Percentiles rank a stretch among this genome's conserved stretches.
phyloP scores from a whole-genome alignment of 1,140 invertebrate genomes.

The Drosophila novamexicana region DNA sequence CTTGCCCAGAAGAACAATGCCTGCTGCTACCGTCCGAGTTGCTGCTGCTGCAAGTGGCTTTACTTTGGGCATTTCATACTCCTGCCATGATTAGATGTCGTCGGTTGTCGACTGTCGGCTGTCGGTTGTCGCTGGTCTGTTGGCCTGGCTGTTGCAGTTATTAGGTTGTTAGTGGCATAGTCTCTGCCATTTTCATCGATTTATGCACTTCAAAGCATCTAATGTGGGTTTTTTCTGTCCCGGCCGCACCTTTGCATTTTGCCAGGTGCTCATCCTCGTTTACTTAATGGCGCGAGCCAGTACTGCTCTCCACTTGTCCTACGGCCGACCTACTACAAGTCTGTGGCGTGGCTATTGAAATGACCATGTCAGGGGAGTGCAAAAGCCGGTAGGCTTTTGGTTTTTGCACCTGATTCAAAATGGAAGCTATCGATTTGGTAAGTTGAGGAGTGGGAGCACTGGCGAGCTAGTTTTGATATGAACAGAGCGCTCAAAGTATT shows the following conservation, averaged over 20 bases:
- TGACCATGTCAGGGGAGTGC: constrained; percentile 39
- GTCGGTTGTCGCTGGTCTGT: constrained; percentile 41
- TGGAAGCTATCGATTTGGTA: background rate
- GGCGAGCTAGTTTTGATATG: background rate
- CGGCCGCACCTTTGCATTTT: constrained; percentile 36
- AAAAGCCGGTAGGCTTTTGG: constrained; percentile 26
- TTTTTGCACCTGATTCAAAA: background rate
- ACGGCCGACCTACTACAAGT: background rate
- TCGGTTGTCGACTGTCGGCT: constrained; percentile 50
- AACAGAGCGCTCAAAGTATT: too few relatives aligned
- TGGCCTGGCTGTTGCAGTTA: constrained; percentile 65
- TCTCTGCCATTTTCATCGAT: constrained; percentile 78
- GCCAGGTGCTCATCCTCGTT: constrained; percentile 45
- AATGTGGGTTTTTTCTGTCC: constrained; percentile 52
- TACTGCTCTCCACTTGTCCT: constrained; percentile 24
- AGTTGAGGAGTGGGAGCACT: background rate
- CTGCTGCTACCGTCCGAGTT: constrained; percentile 40
- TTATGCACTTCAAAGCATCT: constrained; percentile 78
- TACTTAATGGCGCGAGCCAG: constrained; percentile 66
- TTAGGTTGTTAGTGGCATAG: constrained; percentile 81
- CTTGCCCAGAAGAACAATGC: constrained; percentile 71
- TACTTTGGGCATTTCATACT: constrained; percentile 65
- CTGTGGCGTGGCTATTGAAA: background rate
- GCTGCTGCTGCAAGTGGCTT: constrained; percentile 71
- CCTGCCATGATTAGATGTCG: constrained; percentile 74